Evolutionary conservation across 2,888 invertebrate species (phyloP), one percentile per base, ranked within the genome.

Genomic region (Andricus curvator): DNA sequence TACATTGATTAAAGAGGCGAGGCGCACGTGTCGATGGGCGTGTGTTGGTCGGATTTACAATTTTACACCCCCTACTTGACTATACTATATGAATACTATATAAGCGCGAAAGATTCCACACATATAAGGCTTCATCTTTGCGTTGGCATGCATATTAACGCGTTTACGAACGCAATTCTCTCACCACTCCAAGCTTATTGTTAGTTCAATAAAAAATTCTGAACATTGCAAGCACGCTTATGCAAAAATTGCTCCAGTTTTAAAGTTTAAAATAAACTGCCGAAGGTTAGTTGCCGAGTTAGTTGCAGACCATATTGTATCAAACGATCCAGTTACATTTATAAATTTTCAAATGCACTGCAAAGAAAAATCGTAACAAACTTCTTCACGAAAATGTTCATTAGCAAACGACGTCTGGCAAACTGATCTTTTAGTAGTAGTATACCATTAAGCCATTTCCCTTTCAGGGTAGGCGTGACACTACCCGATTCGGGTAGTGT

Each of bases 1-100:
- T 48, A 82, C 82, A 83, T 85, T 84, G 83, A 83, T 83, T 83
- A 83, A 79, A 84, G 81, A 83, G 82, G 82, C 82, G 70, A 78
- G 64, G 60, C 78, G 78, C 81, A 83, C 77, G 80, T 70, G 79
- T 56, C 76, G 80, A 79, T 60, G 51, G 17, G 17, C 25, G 33
- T 56, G 74, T 56, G 56, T 74, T 74, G 74, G 51, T 74, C 37
- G 51, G 74, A 51, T 74, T 56, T 74, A 74, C 74, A 74, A 48
- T 48, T 48, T 48, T 48, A 48, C 48, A 48, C 48, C 17, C 70
- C 51, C 25, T 70, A 20, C 29, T 4, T 17, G 9, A 56, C 20
- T 51, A 74, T 74, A 37, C 37, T 37, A 37, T 37, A 37, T 37
- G 37, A 11, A 56, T 5, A 4, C n/a, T 70, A 51, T 20, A 60